Evolutionary conservation across 2,113 vertebrate genomes (phyloP).

Genomic region (Carassius auratus): DNA sequence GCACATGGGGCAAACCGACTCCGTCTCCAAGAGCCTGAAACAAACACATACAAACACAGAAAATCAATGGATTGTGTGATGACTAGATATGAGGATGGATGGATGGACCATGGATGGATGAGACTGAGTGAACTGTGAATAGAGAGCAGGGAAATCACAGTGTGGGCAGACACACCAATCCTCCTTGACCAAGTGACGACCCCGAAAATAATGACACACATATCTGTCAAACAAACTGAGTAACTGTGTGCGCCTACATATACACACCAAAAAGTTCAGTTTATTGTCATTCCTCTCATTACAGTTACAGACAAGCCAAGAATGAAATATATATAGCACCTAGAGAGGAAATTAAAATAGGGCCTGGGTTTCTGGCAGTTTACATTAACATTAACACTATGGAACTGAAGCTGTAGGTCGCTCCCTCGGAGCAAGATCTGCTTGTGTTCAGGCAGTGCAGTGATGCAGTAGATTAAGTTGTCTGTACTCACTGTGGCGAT

Average conservation of each 20-base stretch:
- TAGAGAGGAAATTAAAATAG: not conserved
- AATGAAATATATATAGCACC: conserved; percentile 22
- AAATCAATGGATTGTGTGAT: not conserved
- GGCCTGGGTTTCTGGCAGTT: not conserved
- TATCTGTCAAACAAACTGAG: not conserved
- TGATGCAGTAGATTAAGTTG: not conserved
- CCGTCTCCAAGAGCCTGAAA: conserved; percentile 83
- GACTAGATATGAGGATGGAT: not conserved
- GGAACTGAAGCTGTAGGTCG: not conserved
- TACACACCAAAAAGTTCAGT: conserved; percentile 23
- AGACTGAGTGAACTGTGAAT: conserved; percentile 84
- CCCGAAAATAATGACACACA: conserved; percentile 71
- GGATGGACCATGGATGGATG: not conserved
- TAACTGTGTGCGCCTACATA: conserved; percentile 16
- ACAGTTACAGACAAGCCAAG: not conserved
- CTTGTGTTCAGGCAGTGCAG: not conserved
- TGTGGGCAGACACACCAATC: conserved; percentile 93
- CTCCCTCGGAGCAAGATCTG: not conserved
- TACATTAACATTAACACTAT: not conserved
- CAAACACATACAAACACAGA: conserved; percentile 15
- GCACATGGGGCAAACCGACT: conserved; percentile 92
- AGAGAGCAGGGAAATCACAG: conserved; percentile 91
- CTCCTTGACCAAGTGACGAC: conserved; percentile 90
- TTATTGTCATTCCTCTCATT: conserved; percentile 18
- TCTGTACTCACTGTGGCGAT: conserved; percentile 85